Evolutionary conservation across 2,113 vertebrate genomes (phyloP), one percentile per base, ranked within the genome.

Genomic region (Girardinichthys multiradiatus): DNA sequence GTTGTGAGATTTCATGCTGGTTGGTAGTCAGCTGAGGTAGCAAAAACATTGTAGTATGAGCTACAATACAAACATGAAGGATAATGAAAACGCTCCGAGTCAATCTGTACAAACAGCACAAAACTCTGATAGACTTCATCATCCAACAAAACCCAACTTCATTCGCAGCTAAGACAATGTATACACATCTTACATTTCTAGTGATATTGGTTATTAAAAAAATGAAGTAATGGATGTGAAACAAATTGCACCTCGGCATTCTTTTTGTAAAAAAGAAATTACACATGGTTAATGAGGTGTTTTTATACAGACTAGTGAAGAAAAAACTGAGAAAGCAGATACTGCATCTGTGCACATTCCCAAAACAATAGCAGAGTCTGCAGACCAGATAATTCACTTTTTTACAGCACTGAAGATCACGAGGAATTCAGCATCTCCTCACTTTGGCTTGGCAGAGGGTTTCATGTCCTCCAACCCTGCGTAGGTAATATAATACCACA

Each of bases 61-160:
- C 54, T 24, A 64, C 11, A 45, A 65, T 26, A 66, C 78, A 84
- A 87, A 90, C 83, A 90, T 14, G 64, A 78, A 11, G 21, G 35
- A 33, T 1, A 15, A 45, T 62, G 30, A 7, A 37, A 61, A 54
- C 15, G 69, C 71, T 76, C 28, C 0, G 17, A 70, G 77, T 30
- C 59, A 82, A 60, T 65, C 31, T 79, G 3, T 87, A 84, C 73
- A 84, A 72, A 88, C 77, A 88, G 35, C 7, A 57, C n/a, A 3
- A 75, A 70, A 29, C 37, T 35, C 21, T 13, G 24, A n/a, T 45
- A 45, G 26, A 64, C 69, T 57, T 82, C 69, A 77, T 75, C 69
- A 74, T 77, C 76, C 58, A 45, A 67, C n/a, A 48, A 68, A 45
- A 7, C 42, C 19, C 8, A 54, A 54, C 48, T n/a, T 54, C 21